Conservation (phyloP, 2,113 vertebrate species). For the Gymnarchus niloticus region DNA sequence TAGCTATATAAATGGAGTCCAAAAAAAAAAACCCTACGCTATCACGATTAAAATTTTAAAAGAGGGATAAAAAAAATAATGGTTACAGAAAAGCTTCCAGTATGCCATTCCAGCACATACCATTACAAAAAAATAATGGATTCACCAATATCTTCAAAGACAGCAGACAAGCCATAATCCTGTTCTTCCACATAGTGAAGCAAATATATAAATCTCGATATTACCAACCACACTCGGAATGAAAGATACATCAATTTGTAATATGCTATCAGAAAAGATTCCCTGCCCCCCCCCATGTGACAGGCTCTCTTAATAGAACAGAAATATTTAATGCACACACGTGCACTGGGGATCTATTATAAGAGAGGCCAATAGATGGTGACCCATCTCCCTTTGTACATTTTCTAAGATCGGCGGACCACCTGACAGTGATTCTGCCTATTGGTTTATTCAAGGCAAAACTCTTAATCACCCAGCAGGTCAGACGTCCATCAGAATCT, state of each 20-base stretch:
- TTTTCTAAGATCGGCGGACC: not conserved
- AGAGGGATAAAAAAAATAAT: not conserved
- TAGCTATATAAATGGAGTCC: no score
- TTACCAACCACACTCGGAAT: not conserved
- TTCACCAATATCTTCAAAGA: no score
- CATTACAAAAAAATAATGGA: not conserved
- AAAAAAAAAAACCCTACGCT: not conserved
- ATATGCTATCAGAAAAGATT: no score
- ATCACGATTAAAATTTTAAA: no score
- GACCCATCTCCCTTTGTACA: not conserved
- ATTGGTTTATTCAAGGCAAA: not conserved
- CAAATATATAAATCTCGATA: not conserved
- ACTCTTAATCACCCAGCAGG: not conserved
- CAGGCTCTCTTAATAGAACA: no score
- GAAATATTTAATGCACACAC: not conserved
- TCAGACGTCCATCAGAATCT: conserved; percentile 10
- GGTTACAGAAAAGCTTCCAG: not conserved
- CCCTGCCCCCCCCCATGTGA: no score
- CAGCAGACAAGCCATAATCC: no score
- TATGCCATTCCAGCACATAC: not conserved
- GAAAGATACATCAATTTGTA: no score
- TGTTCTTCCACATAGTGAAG: no score
- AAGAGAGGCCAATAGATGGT: not conserved
- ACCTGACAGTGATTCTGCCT: not conserved
- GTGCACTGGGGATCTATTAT: not conserved